Conservation (phyloP, 2,113 vertebrate genomes). For the Ochotona curzoniae region DNA sequence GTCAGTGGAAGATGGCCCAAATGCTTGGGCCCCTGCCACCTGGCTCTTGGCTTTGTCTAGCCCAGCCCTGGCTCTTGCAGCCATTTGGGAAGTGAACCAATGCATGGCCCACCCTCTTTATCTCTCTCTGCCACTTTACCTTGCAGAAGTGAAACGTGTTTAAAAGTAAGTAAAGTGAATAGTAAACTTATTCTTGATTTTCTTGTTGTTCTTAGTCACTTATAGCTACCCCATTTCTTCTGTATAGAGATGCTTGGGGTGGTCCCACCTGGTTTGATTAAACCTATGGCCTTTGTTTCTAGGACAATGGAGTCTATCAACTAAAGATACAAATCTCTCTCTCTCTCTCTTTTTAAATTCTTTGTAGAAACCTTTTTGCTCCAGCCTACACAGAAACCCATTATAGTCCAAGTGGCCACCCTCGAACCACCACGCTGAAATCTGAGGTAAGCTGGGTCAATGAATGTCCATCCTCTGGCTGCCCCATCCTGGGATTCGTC, state of each 20-base stretch:
- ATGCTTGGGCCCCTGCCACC: too few relatives aligned
- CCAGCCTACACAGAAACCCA: constrained; percentile 93
- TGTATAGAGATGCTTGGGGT: background rate
- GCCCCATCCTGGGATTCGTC: rapidly evolving
- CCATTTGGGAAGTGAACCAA: too few relatives aligned
- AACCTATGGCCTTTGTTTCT: background rate
- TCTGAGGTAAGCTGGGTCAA: constrained; percentile 86
- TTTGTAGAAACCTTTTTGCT: constrained; percentile 92
- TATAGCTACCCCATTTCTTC: background rate
- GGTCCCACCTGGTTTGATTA: background rate
- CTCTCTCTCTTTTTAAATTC: constrained; percentile 40
- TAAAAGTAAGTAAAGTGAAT: background rate
- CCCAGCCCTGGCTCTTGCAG: too few relatives aligned
- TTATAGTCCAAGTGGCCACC: constrained; percentile 88
- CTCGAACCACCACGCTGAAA: constrained; percentile 84
- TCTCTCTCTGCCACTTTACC: too few relatives aligned
- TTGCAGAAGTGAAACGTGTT: too few relatives aligned
- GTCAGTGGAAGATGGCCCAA: too few relatives aligned
- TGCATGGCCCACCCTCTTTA: too few relatives aligned
- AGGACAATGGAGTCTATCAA: background rate
- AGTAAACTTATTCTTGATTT: background rate
- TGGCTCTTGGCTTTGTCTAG: too few relatives aligned
- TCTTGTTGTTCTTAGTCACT: background rate
- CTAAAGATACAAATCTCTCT: background rate
- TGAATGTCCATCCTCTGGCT: rapidly evolving